A percentile compares a stretch with the other conserved stretches of the same genome.
Evolutionary conservation across 2,888 invertebrate genomes (phyloP).

Genomic region (Tetranychus piercei): DNA sequence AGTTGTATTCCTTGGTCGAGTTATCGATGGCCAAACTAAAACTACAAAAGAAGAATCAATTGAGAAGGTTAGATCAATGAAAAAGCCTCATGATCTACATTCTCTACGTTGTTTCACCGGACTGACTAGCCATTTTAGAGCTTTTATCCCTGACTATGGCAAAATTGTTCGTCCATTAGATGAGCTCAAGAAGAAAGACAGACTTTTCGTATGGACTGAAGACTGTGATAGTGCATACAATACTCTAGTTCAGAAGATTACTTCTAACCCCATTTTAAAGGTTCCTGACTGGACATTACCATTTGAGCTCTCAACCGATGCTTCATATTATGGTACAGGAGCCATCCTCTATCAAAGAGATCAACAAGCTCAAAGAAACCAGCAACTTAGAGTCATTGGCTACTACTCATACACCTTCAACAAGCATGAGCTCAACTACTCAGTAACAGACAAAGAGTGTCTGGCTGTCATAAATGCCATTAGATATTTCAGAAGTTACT

Average conservation of each 20-base stretch:
- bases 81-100: neutral
- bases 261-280: neutral
- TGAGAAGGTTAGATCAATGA: slow-evolving; percentile 2
- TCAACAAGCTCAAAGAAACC: neutral
- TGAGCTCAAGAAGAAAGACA: neutral
- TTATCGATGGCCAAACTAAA: neutral
- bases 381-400: slow-evolving; percentile 8
- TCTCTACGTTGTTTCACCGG: neutral
- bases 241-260: neutral
- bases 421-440: neutral
- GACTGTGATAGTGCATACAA: neutral
- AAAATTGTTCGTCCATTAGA: slow-evolving; percentile 7
- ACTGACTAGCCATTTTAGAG: slow-evolving; percentile 4
- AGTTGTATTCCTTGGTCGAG: neutral
- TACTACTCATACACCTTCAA: slow-evolving; percentile 6
- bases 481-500: slow-evolving; percentile 8
- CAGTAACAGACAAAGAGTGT: slow-evolving; percentile 1
- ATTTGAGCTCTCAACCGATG: slow-evolving; percentile 10
- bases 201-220: neutral
- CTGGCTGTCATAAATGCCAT: slow-evolving; percentile 8
- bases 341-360: slow-evolving; percentile 3
- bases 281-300: neutral
- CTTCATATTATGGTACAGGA: slow-evolving; percentile 3
- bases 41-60: slow-evolving; percentile 6
- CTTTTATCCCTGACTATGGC: neutral